phyloP scores from a whole-genome alignment of 2,797 vertebrate species.

The Steatocranus sp. region DNA sequence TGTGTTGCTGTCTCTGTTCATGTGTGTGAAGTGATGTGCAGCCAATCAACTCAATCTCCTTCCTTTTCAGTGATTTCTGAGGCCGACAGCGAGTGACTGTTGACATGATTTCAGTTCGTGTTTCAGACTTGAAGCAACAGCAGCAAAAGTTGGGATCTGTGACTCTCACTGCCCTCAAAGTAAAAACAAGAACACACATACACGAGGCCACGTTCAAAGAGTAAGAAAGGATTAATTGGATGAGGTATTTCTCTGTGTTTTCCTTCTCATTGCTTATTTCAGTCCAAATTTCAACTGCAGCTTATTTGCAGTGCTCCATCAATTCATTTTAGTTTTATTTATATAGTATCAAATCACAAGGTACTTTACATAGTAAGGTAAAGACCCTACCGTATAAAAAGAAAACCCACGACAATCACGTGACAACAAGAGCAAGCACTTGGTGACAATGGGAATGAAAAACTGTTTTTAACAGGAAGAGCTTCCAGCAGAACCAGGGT shows the following conservation, averaged over 20 bases:
- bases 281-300: background rate
- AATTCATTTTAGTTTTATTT: background rate
- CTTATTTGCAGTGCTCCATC: background rate
- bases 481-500: background rate
- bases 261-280: background rate
- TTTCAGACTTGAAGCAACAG: constrained; percentile 4
- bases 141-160: background rate
- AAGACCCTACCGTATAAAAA: background rate
- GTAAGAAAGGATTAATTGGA: background rate
- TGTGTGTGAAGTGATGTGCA: constrained; percentile 52
- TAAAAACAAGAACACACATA: background rate
- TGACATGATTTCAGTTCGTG: background rate
- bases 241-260: background rate
- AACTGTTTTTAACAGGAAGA: background rate
- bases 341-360: background rate
- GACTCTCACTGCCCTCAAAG: background rate
- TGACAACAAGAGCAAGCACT: background rate
- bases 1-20: constrained; percentile 34
- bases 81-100: background rate
- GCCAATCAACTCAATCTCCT: constrained; percentile 58
- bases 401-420: background rate
- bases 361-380: background rate
- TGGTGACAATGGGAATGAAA: background rate
- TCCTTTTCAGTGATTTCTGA: constrained; percentile 37
- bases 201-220: background rate